Percentiles rank a stretch among this genome's conserved stretches.
Evolutionary conservation across 2,113 vertebrate genomes (phyloP).

Genomic region (Dasyprocta punctata): DNA sequence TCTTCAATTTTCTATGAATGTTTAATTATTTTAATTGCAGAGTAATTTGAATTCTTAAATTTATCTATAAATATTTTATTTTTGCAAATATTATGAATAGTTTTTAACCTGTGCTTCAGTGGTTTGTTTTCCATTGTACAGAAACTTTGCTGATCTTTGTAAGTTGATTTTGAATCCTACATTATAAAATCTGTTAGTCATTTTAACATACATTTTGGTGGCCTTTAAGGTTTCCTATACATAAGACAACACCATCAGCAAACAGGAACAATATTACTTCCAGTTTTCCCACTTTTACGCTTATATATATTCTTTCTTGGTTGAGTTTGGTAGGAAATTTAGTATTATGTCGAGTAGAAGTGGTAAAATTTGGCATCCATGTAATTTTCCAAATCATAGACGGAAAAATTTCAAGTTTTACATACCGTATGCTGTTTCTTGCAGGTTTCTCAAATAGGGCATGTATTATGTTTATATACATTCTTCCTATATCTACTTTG

Average conservation of each 20-base stretch:
- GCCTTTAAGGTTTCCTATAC: background rate
- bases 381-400: background rate
- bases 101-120: background rate
- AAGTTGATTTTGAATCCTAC: background rate
- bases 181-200: background rate
- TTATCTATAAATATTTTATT: background rate
- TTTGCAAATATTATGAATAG: background rate
- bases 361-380: background rate
- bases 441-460: background rate
- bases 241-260: background rate
- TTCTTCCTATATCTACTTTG: background rate
- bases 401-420: background rate
- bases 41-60: background rate
- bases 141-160: background rate
- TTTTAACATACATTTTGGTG: too few relatives aligned
- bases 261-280: background rate
- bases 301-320: background rate
- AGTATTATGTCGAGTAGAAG: background rate
- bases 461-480: background rate
- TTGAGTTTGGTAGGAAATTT: background rate
- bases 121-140: background rate
- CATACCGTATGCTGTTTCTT: background rate
- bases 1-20: background rate
- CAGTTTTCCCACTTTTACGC: background rate
- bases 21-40: background rate